Conservation (phyloP, 2,797 vertebrate species). For the Sarcophilus harrisii region DNA sequence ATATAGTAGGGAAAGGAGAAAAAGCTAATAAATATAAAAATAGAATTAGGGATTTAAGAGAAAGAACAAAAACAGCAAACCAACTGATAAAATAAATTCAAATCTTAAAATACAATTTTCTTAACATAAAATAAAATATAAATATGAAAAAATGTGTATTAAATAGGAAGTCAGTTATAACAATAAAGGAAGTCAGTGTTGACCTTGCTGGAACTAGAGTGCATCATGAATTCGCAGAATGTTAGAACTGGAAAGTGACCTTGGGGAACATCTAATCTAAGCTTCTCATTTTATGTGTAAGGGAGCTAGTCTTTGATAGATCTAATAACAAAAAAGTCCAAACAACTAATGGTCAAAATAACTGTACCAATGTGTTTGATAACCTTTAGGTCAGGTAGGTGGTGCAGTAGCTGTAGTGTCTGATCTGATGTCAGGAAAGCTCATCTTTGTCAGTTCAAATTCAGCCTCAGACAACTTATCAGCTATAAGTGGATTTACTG, state of each 20-base stretch:
- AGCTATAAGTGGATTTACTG: not conserved
- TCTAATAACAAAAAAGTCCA: not conserved
- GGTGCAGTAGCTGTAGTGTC: not conserved
- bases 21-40: not conserved
- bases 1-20: not conserved
- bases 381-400: not conserved
- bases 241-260: not conserved
- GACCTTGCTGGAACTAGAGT: not conserved
- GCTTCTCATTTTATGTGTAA: not conserved
- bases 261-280: not conserved
- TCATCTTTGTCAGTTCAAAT: not conserved
- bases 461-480: not conserved
- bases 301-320: not conserved
- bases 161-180: not conserved
- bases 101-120: not conserved
- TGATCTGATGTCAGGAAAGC: not conserved
- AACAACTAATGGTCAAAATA: not conserved
- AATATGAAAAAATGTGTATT: not conserved
- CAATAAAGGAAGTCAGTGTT: not conserved
- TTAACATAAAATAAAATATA: not conserved
- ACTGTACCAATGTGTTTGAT: not conserved
- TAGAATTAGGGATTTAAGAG: not conserved
- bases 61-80: not conserved
- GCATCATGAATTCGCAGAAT: not conserved
- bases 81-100: not conserved